phyloP scores from a whole-genome alignment of 2,888 invertebrate genomes.

The Leptothorax acervorum region DNA sequence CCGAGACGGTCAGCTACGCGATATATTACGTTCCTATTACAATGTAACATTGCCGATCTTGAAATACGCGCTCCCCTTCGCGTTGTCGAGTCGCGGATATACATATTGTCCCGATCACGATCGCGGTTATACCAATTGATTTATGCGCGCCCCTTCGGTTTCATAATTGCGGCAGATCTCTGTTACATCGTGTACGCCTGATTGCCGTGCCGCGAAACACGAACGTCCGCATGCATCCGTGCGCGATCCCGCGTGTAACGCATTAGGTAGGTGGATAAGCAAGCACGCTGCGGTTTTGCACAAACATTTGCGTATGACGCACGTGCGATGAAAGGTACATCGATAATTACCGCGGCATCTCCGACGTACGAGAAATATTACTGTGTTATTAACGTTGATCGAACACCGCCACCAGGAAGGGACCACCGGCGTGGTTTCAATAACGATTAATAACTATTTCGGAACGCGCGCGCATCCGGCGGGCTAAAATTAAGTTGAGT shows the following conservation, averaged over 20 bases:
- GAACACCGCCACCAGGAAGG: slow-evolving; percentile 7
- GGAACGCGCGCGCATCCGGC: neutral
- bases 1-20: neutral
- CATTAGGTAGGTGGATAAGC: slow-evolving; percentile 22
- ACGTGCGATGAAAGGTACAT: slow-evolving; percentile 27
- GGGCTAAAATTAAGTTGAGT: slow-evolving; percentile 36
- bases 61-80: neutral
- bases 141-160: slow-evolving; percentile 25
- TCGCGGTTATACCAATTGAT: slow-evolving; percentile 28
- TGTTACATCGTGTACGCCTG: slow-evolving; percentile 21
- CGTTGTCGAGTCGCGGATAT: neutral
- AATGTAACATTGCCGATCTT: slow-evolving; percentile 23
- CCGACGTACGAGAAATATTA: slow-evolving; percentile 55
- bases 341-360: slow-evolving; percentile 43
- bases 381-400: slow-evolving; percentile 36
- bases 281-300: neutral
- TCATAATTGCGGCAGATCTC: slow-evolving; percentile 33
- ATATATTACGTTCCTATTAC: slow-evolving; percentile 29
- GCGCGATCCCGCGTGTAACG: neutral
- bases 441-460: slow-evolving; percentile 65
- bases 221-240: slow-evolving; percentile 6
- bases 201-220: slow-evolving; percentile 4
- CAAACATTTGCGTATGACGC: slow-evolving; percentile 26
- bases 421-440: slow-evolving; percentile 71
- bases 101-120: slow-evolving; percentile 12